Conservation (phyloP, 2,888 invertebrate genomes). For the Hirtodrosophila histrioides region DNA sequence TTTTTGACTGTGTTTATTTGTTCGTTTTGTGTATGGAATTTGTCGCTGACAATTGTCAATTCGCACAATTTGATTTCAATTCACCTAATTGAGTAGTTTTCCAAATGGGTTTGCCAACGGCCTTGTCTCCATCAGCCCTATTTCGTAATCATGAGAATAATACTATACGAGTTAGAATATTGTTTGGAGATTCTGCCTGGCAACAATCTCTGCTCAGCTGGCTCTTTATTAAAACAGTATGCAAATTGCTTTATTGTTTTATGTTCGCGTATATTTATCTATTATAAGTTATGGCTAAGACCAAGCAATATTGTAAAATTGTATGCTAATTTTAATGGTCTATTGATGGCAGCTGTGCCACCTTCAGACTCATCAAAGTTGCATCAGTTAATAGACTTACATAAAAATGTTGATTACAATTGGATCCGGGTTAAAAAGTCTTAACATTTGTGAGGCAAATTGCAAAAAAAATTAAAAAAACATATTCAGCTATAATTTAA, state of each 20-base stretch:
- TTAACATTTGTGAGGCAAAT: constrained; percentile 15
- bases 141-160: constrained; percentile 61
- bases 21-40: constrained; percentile 55
- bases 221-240: constrained; percentile 34
- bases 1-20: constrained; percentile 61
- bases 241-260: constrained; percentile 69
- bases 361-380: constrained; percentile 26
- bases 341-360: constrained; percentile 46
- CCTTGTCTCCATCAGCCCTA: constrained; percentile 47
- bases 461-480: not conserved
- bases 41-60: constrained; percentile 56
- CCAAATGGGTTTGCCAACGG: constrained; percentile 45
- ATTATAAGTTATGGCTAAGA: constrained; percentile 39
- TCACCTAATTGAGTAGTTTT: constrained; percentile 73
- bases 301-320: constrained; percentile 27
- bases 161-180: not conserved
- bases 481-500: constrained; percentile 6
- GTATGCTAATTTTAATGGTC: constrained; percentile 61
- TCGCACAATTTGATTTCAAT: constrained; percentile 53
- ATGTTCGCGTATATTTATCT: constrained; percentile 26
- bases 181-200: constrained; percentile 10
- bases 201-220: constrained; percentile 21
- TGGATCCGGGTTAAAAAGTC: constrained; percentile 37
- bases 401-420: constrained; percentile 40
- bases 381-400: constrained; percentile 35